Conservation (phyloP, 2,797 vertebrate genomes). For the Rhynchotus rufescens region DNA sequence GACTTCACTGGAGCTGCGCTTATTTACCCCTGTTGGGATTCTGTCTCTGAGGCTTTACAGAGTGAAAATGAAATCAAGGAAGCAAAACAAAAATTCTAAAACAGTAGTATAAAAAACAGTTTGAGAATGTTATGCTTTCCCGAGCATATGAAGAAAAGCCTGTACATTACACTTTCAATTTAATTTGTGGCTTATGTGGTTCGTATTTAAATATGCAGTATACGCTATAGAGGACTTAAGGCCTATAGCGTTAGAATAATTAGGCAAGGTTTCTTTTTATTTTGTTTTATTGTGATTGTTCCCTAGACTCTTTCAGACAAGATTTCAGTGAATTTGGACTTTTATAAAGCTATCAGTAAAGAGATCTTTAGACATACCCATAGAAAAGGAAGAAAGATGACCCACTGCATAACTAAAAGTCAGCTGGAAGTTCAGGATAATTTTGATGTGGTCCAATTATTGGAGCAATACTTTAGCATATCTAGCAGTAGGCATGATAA, state of each 20-base stretch:
- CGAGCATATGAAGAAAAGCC: background rate
- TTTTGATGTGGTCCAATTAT: background rate
- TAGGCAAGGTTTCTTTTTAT: background rate
- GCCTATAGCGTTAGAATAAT: background rate
- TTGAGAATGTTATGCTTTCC: conserved; percentile 17
- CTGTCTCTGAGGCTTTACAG: background rate
- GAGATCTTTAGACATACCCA: background rate
- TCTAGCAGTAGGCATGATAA: background rate
- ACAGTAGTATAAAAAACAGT: conserved; percentile 35
- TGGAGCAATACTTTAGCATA: background rate
- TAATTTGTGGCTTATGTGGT: background rate
- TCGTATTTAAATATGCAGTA: background rate
- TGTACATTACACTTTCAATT: background rate
- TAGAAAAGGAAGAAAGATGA: background rate
- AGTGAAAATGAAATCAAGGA: conserved; percentile 22
- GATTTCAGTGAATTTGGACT: background rate
- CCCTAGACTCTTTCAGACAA: background rate
- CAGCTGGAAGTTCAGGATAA: background rate
- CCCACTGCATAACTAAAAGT: background rate
- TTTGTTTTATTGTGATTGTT: background rate
- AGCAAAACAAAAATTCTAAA: conserved; percentile 38
- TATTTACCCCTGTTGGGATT: conserved; percentile 28
- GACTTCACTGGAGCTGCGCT: conserved; percentile 15
- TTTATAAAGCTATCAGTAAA: background rate
- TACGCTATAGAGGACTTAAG: background rate